Conservation (phyloP, 2,797 vertebrate genomes). For the Halcyon badia region DNA sequence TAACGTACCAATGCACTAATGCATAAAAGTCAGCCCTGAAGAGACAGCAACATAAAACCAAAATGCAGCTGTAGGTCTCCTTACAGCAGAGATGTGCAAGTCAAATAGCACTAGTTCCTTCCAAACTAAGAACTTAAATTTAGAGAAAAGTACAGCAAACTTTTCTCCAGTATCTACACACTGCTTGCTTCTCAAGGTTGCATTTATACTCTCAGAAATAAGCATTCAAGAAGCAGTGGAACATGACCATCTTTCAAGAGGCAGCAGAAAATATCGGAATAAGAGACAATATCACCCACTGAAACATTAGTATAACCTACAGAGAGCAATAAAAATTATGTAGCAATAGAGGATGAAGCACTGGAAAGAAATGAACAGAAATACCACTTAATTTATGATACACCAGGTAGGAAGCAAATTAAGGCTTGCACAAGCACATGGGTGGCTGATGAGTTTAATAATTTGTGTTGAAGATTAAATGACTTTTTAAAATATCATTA, state of each 20-base stretch:
- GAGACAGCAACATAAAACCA: not conserved
- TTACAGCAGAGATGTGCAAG: not conserved
- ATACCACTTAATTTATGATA: not conserved
- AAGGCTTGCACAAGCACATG: not conserved
- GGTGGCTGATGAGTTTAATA: slow-evolving; percentile 10
- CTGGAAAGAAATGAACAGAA: not conserved
- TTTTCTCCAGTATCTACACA: not conserved
- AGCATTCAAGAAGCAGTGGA: not conserved
- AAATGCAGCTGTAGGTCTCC: not conserved
- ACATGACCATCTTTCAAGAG: not conserved
- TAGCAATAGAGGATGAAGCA: not conserved
- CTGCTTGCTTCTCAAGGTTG: not conserved
- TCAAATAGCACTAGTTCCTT: not conserved
- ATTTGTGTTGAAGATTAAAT: not conserved
- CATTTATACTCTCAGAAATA: not conserved
- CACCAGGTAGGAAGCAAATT: slow-evolving; percentile 5
- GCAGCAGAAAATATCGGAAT: not conserved
- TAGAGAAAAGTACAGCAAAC: not conserved
- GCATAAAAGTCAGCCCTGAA: not conserved
- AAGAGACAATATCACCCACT: not conserved
- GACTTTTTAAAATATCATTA: not conserved
- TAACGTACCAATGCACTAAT: fast-evolving
- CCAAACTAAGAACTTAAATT: not conserved
- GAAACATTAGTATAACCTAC: not conserved
- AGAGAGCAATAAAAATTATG: not conserved